Evolutionary conservation across 37 sponge, comb jelly and placozoan genomes (phyloP), one percentile per base, ranked within the genome.

Genomic region (Bolinopsis microptera): DNA sequence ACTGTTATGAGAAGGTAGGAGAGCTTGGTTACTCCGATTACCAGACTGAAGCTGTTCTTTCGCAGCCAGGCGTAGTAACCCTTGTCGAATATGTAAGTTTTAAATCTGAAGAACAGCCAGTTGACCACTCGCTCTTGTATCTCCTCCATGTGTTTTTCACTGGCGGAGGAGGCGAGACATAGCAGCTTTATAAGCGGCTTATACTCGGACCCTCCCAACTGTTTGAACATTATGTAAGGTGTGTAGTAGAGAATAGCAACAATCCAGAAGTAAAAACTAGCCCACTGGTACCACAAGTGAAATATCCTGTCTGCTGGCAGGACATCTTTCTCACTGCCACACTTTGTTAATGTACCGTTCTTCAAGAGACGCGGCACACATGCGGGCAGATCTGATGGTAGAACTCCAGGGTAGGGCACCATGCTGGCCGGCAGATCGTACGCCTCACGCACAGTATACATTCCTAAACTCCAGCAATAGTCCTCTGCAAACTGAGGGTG

Each of bases 271-370:
- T 72, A 72, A 21, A 72, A 72, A n/a, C 31, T n/a, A 8, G 31
- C 75, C 75, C 75, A 72, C 31, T 72, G 75, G 75, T 72, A 72
- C 75, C 75, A 72, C 26, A 72, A 28, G 31, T 72, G 75, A n/a
- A 24, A 72, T 5, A 72, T 72, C 26, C 18, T 72, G 22, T 72
- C 75, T 28, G 31, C 13, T 3, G 75, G 75, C 31, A 72, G 13
- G 26, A 72, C 75, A n/a, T 72, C 75, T n/a, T 72, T 72, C 75
- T 72, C 75, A 72, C 75, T 72, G 26, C 31, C 31, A 72, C 75
- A 72, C 26, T 28, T 72, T 2, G 31, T n/a, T 21, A 5, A 23
- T 8, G 75, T 72, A 24, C 75, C 75, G 31, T 72, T 72, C 31
- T 72, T 72, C 31, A 72, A n/a, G 31, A 72, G 75, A n/a, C 75